Evolutionary conservation across 2,888 invertebrate species (phyloP).

Genomic region (Netelia melanura): DNA sequence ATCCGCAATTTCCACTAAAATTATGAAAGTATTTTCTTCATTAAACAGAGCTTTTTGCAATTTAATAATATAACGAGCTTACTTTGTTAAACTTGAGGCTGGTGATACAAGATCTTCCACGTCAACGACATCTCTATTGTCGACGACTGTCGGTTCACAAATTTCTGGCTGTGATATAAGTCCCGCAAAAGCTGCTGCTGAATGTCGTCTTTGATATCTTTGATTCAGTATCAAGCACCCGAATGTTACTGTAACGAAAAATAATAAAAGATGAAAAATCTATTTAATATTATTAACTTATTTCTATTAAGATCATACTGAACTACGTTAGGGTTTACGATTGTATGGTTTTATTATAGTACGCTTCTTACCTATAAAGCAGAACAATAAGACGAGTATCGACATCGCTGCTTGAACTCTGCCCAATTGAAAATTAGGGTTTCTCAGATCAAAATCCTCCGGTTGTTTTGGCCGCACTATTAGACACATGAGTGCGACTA

Average conservation of each 20-base stretch:
- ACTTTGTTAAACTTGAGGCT: constrained; percentile 70
- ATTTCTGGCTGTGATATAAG: constrained; percentile 70
- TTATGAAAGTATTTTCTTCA: background rate
- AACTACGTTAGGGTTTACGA: background rate
- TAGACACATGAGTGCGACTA: constrained; percentile 89
- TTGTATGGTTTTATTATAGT: background rate
- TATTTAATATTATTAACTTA: background rate
- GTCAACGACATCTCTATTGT: constrained; percentile 78
- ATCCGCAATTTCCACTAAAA: constrained; percentile 68
- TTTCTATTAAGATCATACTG: no score
- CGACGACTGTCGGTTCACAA: constrained; percentile 56
- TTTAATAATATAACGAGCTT: constrained; percentile 29
- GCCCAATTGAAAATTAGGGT: constrained; percentile 92
- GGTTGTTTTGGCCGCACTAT: constrained; percentile 85
- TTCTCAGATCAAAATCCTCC: constrained; percentile 87
- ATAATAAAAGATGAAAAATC: background rate
- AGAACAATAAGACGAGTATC: constrained; percentile 91
- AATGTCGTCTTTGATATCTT: constrained; percentile 90
- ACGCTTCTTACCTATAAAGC: constrained; percentile 89
- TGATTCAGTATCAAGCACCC: constrained; percentile 94
- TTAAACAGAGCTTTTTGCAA: background rate
- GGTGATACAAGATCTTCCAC: constrained; percentile 83
- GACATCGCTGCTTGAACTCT: constrained; percentile 92
- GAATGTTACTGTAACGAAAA: constrained; percentile 88
- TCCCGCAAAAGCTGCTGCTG: constrained; percentile 71